Base-by-base conservation (phyloP, 2,113 vertebrate genomes). In the Pipa parva region DNA sequence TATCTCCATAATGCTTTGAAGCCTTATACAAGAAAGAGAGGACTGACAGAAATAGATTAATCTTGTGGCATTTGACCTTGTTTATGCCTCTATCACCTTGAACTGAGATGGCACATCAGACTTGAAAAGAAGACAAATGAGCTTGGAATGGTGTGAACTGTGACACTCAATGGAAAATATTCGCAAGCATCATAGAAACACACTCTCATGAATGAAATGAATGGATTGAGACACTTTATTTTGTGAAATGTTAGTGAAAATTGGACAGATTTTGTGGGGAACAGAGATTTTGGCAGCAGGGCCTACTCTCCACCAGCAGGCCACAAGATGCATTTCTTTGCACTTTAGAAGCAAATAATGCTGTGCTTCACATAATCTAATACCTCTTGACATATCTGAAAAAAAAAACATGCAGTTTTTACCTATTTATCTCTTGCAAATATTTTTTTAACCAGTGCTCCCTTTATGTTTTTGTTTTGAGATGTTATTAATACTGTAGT, bases 301-400 rank as follows among this genome's bases (percentile, higher is more conserved):
- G 29, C 42, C 57, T 70, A 54, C 20, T 60, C 25, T 22, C 39
- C 50, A 39, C 26, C 66, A 54, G 66, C 57, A 59, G 28, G 50
- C 45, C 18, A 20, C 50, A 12, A 29, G 33, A 49, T 52, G 45
- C 59, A 58, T 70, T 52, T 69, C 57, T 42, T 45, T 70, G 66
- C 66, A 70, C 66, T 70, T 70, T 70, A 70, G 66, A 70, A 70
- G 66, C 58, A 69, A 50, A 50, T 29, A 51, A 51, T 52, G 48
- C 8, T 63, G 27, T 18, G 48, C 66, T 70, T 60, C 49, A 50
- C 13, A 21, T 67, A 49, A 54, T 61, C 50, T 28, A 50, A 70
- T 70, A 70, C 57, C 66, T 70, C 57, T 70, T 8, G 15, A 49
- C 18, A 49, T 49, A 11, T 42, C 15, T 42, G n/a, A n/a, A 42